Base-by-base conservation (phyloP, 2,888 invertebrate species). In the Smittia aterrima region DNA sequence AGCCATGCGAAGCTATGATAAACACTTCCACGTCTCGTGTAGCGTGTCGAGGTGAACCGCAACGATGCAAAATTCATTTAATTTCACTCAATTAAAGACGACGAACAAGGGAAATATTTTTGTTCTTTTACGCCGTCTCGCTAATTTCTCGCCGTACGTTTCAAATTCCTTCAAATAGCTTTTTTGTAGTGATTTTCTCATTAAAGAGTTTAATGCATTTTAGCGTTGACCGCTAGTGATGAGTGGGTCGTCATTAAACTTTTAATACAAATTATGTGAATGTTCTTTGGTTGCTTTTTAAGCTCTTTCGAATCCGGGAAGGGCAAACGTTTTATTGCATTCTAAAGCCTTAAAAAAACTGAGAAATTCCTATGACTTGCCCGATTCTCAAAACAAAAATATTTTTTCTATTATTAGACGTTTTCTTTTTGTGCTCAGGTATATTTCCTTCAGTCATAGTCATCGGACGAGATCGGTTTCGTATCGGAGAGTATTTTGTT, bases 331-430 rank as follows among this genome's bases (percentile, higher is more conserved):
- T n/a, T n/a, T n/a, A n/a, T n/a, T n/a, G n/a, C n/a, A n/a, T n/a
- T n/a, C n/a, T n/a, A n/a, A n/a, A n/a, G n/a, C n/a, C n/a, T n/a
- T n/a, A n/a, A n/a, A 47, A 11, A 47, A 47, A 16, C n/a, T 4
- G 47, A 47, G 47, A 47, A 47, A 47, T 47, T 47, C 47, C 47
- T 47, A n/a, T n/a, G 47, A 47, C 47, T 47, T 47, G 24, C 47
- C 68, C 47, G 20, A 38, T 40, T 38, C 40, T 47, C 16, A n/a
- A 53, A 66, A 66, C 4, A n/a, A 71, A 54, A 71, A 41, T 24
- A 24, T 25, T 71, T 71, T 71, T 27, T 32, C 71, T 71, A 71
- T 71, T 71, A 71, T 71, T 71, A 71, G 71, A 71, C 7, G 16
- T 13, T 40, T 67, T 54, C 27, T 71, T 54, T 9, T 71, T 58